Evolutionary conservation across 2,113 vertebrate genomes (phyloP).

Genomic region (Dipodomys stephensi): DNA sequence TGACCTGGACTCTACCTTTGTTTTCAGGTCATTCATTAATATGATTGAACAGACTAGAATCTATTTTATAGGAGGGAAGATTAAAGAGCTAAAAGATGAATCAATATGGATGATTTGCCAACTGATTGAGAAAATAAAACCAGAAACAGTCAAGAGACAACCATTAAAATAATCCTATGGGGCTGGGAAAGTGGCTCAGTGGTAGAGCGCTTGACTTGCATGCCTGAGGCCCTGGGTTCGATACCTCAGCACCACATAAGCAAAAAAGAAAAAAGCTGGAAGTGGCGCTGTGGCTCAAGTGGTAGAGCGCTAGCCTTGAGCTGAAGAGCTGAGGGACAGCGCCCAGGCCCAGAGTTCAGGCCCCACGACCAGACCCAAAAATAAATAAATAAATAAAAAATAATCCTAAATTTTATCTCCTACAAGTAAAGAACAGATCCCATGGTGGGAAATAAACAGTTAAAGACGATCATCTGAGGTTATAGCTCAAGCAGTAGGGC

Average conservation of each 20-base stretch:
- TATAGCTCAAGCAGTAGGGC: background rate
- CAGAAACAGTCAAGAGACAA: background rate
- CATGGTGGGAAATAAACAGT: too few relatives aligned
- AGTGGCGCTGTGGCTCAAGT: too few relatives aligned
- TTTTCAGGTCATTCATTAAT: background rate
- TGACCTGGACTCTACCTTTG: background rate
- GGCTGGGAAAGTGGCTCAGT: too few relatives aligned
- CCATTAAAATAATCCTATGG: background rate
- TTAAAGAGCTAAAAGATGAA: background rate
- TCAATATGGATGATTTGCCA: background rate
- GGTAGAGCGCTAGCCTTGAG: too few relatives aligned
- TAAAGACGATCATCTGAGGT: background rate
- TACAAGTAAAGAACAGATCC: background rate
- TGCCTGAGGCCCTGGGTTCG: too few relatives aligned
- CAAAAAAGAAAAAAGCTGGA: too few relatives aligned
- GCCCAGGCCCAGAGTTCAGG: too few relatives aligned
- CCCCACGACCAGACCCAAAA: too few relatives aligned
- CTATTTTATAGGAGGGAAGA: background rate
- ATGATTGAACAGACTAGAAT: background rate
- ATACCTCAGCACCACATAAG: too few relatives aligned
- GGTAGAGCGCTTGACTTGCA: too few relatives aligned
- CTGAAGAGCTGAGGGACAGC: too few relatives aligned
- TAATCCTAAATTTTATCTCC: background rate
- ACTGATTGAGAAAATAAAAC: background rate
- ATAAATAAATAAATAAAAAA: too few relatives aligned